Conservation (phyloP, 2,797 vertebrate species). For the Acropternis orthonyx region DNA sequence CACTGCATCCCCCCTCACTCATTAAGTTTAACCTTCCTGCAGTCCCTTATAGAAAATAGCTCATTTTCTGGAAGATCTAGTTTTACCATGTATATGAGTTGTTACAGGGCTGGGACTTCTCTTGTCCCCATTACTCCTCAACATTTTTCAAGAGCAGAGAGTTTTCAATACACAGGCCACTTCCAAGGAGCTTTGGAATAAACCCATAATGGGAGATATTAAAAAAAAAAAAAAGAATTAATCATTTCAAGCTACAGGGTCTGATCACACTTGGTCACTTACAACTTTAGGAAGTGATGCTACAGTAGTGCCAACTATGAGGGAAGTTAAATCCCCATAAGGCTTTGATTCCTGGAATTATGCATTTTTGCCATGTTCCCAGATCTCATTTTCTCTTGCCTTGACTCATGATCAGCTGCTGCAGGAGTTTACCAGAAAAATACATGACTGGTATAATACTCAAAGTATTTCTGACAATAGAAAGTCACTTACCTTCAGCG, state of each 20-base stretch:
- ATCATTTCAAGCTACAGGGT: background rate
- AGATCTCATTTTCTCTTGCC: conserved; percentile 7
- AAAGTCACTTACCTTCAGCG: background rate
- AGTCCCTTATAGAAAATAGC: background rate
- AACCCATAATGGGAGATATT: background rate
- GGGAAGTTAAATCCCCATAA: background rate
- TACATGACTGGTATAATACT: background rate
- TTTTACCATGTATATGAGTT: background rate
- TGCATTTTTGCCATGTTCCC: background rate
- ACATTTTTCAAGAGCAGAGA: background rate
- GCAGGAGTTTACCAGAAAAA: conserved; percentile 28
- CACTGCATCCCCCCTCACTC: background rate
- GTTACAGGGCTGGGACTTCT: background rate
- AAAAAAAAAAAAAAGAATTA: background rate
- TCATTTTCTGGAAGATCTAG: background rate
- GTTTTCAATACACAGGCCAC: background rate
- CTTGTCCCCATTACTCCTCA: background rate
- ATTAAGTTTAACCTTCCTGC: background rate
- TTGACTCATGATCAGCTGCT: conserved; percentile 4
- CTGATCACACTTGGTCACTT: background rate
- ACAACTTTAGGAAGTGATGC: background rate
- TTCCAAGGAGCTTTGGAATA: background rate
- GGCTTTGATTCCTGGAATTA: background rate
- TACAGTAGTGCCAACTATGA: background rate
- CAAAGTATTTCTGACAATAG: conserved; percentile 6